Base-by-base conservation (phyloP, 2,888 invertebrate genomes). In the Siphonodentalium dalli region DNA sequence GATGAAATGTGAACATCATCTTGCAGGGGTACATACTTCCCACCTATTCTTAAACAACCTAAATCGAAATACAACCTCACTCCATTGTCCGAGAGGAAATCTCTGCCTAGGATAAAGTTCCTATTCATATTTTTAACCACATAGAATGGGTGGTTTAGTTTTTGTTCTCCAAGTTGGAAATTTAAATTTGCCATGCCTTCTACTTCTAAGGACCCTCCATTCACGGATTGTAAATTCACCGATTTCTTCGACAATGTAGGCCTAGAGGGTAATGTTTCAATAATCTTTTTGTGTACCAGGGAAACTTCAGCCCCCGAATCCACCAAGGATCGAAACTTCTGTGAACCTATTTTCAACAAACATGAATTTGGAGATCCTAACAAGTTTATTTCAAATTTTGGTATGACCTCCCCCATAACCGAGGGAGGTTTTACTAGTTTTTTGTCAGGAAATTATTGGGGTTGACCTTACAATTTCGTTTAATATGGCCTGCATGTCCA, bases 1-100 rank as follows among this genome's bases (percentile, higher is more conserved):
- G 59, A 52, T 9, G 52, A 39, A 6, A 54, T 42, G 20, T 45
- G 51, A 15, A 43, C 54, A 43, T 58, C 60, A 28, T 60, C 48
- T 13, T 56, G 53, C 23, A 56, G 29, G 13, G 38, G 40, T n/a
- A 52, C 52, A 42, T 54, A 53, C 21, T 38, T 39, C 18, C 43
- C 26, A 1, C 48, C 48, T n/a, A 56, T 42, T 39, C 41, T 35
- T 1, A 54, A 37, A 21, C 46, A 45, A 3, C 47, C 38, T 9
- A 54, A n/a, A 28, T 51, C 54, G 44, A 46, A 54, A 21, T 58
- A 58, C 21, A 54, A 21, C 3, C 50, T 34, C 2, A 54, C 58
- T 20, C 54, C 47, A 18, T 48, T 24, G 2, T 45, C 6, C 23
- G 33, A 13, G 1, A 56, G 20, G 46, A 45, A 56, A n/a, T 55